Percentiles rank a stretch among this genome's conserved stretches.
Evolutionary conservation across 2,888 invertebrate genomes (phyloP).

Genomic region (Ferrisia virgata): DNA sequence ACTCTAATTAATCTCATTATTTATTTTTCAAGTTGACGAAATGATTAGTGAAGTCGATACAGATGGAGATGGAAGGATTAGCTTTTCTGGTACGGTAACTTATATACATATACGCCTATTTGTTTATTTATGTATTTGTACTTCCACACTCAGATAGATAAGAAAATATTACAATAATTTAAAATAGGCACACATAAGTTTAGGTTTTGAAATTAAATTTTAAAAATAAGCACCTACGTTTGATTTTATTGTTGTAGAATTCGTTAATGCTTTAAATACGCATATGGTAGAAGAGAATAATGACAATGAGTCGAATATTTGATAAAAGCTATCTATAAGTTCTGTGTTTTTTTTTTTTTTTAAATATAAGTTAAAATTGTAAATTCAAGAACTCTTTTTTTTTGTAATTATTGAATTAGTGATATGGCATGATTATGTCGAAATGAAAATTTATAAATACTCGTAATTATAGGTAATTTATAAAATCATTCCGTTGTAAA

Average conservation of each 20-base stretch:
- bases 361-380: not conserved
- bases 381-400: not conserved
- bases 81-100: not conserved
- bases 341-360: not conserved
- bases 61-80: slow-evolving; percentile 12
- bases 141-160: no score
- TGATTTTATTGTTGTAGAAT: not conserved
- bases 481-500: not conserved
- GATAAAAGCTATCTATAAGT: not conserved
- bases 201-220: not conserved
- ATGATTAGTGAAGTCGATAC: not conserved
- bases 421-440: no score
- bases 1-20: not conserved
- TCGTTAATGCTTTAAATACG: not conserved
- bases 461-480: not conserved
- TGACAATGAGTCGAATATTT: not conserved
- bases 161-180: no score
- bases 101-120: no score
- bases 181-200: no score
- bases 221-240: no score
- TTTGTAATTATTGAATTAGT: not conserved
- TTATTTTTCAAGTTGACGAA: slow-evolving; percentile 12
- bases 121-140: no score
- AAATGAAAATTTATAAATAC: no score
- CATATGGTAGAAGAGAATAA: not conserved